Evolutionary conservation across 2,113 vertebrate genomes (phyloP).

Genomic region (Nesoenas mayeri): DNA sequence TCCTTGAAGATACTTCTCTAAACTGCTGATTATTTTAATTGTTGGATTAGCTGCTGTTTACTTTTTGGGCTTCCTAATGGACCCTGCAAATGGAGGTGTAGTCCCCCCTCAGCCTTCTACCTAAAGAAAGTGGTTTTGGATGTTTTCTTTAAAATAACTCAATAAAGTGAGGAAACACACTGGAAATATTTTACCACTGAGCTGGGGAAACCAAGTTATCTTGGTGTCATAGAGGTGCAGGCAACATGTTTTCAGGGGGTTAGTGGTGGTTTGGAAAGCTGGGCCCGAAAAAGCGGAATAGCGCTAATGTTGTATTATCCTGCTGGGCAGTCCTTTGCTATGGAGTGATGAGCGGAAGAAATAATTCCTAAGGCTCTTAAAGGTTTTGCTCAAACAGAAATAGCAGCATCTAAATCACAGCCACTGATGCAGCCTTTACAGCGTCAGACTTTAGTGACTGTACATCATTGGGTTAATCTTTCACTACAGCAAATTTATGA

Average conservation of each 20-base stretch:
- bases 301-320: background rate
- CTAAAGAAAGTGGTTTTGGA: background rate
- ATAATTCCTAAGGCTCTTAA: background rate
- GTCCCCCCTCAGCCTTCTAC: background rate
- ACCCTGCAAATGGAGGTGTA: background rate
- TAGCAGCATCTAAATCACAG: background rate
- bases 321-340: background rate
- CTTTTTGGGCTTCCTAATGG: background rate
- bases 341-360: background rate
- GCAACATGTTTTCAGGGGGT: background rate
- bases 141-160: background rate
- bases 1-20: background rate
- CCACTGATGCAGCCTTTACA: background rate
- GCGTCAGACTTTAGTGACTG: background rate
- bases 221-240: background rate
- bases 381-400: background rate
- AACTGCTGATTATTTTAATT: background rate
- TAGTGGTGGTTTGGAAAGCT: background rate
- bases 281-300: background rate
- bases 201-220: background rate
- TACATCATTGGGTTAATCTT: background rate
- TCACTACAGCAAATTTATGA: background rate
- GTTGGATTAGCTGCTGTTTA: background rate
- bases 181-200: background rate
- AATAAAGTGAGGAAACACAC: background rate